A percentile compares a stretch with the other conserved stretches of the same genome.
Conservation (phyloP, 2,888 invertebrate species). For the Nemurella pictetii region DNA sequence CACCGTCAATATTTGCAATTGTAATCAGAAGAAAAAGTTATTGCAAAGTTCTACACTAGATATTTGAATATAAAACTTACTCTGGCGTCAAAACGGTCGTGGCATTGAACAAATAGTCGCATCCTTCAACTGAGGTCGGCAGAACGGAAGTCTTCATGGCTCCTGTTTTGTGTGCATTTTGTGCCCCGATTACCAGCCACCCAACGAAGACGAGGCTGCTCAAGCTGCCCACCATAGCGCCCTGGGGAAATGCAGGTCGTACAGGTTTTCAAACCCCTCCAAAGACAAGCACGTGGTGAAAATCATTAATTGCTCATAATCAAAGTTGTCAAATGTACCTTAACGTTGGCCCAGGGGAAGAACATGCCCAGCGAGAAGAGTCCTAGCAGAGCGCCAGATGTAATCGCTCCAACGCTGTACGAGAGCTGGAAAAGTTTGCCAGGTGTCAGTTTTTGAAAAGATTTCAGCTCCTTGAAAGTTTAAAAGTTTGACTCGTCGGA, state of each 20-base stretch:
- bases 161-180: conserved; percentile 51
- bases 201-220: conserved; percentile 57
- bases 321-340: conserved; percentile 54
- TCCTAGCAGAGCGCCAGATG: conserved; percentile 75
- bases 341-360: conserved; percentile 83
- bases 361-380: conserved; percentile 87
- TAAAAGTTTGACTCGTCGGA: too few species aligned
- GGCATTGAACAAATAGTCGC: conserved; percentile 33
- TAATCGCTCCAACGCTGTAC: conserved; percentile 35
- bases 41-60: not conserved
- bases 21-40: too few species aligned
- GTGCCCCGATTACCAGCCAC: conserved; percentile 59
- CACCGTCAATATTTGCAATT: not conserved
- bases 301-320: too few species aligned
- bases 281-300: too few species aligned
- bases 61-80: not conserved
- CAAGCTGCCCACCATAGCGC: conserved; percentile 59
- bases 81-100: not conserved
- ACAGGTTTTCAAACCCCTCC: too few species aligned
- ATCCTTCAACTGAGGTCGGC: conserved; percentile 45
- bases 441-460: not conserved
- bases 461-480: too few species aligned
- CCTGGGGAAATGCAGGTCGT: conserved; percentile 50
- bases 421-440: conserved; percentile 30
- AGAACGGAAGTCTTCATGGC: conserved; percentile 43